phyloP scores from a whole-genome alignment of 1,140 invertebrate genomes.

The Leptoteleia sp. region DNA sequence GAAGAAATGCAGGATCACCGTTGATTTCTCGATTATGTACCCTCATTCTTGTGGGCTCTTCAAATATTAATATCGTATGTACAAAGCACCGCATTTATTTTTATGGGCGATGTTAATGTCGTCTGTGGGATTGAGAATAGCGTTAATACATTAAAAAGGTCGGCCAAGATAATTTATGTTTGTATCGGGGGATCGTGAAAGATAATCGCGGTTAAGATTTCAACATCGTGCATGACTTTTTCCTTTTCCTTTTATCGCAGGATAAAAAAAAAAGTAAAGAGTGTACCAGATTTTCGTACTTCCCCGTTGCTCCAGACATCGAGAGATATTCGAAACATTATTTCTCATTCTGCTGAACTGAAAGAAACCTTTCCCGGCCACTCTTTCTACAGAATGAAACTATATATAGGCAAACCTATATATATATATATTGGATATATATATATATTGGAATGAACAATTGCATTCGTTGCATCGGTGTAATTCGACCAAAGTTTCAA shows the following conservation, averaged over 20 bases:
- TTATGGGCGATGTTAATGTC: constrained; percentile 10
- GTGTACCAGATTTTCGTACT: background rate
- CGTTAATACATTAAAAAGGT: constrained; percentile 18
- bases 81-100: constrained; percentile 8
- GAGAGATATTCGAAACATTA: constrained; percentile 11
- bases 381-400: constrained; percentile 3
- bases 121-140: constrained; percentile 7
- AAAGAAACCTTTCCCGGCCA: constrained; percentile 9
- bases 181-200: background rate
- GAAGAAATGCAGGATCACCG: constrained; percentile 15
- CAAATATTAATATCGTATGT: constrained; percentile 35
- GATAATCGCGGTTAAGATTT: constrained; percentile 23
- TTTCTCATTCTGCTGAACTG: constrained; percentile 15
- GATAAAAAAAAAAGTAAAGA: too few species aligned
- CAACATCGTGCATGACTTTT: constrained; percentile 7
- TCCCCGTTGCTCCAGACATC: too few species aligned
- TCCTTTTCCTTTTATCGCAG: background rate
- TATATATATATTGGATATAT: background rate
- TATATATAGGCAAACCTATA: too few species aligned
- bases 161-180: constrained; percentile 9
- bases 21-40: constrained; percentile 23
- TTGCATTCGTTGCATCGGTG: background rate
- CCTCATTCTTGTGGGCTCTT: constrained; percentile 6
- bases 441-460: background rate
- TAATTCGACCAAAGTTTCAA: constrained; percentile 1